Evolutionary conservation across 2,888 invertebrate species (phyloP).

Genomic region (Drosophila austrosaltans): DNA sequence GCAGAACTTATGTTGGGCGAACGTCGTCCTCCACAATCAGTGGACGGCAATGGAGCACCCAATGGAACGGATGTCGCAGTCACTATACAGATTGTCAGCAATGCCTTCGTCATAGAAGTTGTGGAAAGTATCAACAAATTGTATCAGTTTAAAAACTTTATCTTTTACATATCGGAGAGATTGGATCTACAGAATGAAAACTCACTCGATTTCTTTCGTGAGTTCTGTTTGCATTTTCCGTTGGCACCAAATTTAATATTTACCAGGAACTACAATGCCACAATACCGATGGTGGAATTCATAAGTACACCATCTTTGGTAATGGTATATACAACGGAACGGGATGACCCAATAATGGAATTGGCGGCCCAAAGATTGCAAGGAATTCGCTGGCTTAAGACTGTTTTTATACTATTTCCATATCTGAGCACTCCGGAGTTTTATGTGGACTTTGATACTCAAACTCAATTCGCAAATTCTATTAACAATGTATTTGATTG

Average conservation of each 20-base stretch:
- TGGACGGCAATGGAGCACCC: not conserved
- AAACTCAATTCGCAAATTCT: slow-evolving; percentile 30
- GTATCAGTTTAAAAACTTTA: slow-evolving; percentile 67
- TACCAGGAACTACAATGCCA: slow-evolving; percentile 27
- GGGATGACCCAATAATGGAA: slow-evolving; percentile 72
- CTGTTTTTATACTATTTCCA: slow-evolving; percentile 72
- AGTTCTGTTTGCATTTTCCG: slow-evolving; percentile 61
- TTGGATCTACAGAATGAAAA: slow-evolving; percentile 49
- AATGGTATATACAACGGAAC: slow-evolving; percentile 68
- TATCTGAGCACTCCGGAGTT: slow-evolving; percentile 29
- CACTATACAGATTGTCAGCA: slow-evolving; percentile 42
- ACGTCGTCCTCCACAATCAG: not conserved
- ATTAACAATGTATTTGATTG: slow-evolving; percentile 56
- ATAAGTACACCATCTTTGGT: slow-evolving; percentile 69
- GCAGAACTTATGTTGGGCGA: slow-evolving; percentile 52
- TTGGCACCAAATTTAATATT: slow-evolving; percentile 58
- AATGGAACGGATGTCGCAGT: slow-evolving; percentile 11
- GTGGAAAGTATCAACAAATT: slow-evolving; percentile 52
- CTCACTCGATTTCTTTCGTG: slow-evolving; percentile 52
- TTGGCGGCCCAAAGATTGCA: slow-evolving; percentile 61
- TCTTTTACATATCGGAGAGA: slow-evolving; percentile 73
- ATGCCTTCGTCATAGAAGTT: slow-evolving; percentile 57
- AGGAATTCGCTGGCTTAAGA: slow-evolving; percentile 65
- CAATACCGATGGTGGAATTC: slow-evolving; percentile 50
- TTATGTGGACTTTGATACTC: slow-evolving; percentile 32